These are phyloP conservation scores for Galaxea fascicularis DNA, from an alignment of 92 coral and sea anemone genomes.

Conservation along the genomic window DNA sequence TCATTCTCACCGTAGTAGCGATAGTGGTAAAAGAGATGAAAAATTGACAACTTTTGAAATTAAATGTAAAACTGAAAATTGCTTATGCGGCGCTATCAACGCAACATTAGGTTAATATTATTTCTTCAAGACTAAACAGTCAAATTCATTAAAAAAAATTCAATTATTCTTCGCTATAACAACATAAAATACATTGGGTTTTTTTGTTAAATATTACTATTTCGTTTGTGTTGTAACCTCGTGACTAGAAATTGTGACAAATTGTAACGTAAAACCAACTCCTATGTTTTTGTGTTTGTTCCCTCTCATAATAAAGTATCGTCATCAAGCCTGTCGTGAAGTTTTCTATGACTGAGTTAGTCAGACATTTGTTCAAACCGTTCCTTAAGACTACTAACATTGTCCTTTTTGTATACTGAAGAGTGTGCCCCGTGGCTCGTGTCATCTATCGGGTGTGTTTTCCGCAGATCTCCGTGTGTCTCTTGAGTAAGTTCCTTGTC, in stretches of 20 bases:
- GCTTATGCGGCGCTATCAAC: too few relatives aligned
- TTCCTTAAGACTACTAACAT: conserved; percentile 7
- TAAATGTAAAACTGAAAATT: too few relatives aligned
- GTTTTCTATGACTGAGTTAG: neutral
- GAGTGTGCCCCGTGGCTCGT: neutral
- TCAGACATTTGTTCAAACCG: conserved; percentile 19
- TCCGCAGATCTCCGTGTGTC: neutral
- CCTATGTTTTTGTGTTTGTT: neutral
- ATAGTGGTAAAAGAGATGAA: too few relatives aligned
- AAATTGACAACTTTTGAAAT: too few relatives aligned
- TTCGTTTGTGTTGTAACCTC: too few relatives aligned
- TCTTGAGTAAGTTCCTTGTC: neutral
- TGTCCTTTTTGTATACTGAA: neutral
- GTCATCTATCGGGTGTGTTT: neutral
- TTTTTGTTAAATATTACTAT: neutral
- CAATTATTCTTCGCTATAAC: neutral
- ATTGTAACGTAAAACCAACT: neutral
- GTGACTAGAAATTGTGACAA: neutral
- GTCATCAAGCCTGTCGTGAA: neutral
- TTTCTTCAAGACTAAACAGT: neutral
- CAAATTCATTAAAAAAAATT: neutral
- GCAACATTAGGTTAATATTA: neutral
- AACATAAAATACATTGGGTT: neutral
- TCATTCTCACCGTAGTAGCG: too few relatives aligned
- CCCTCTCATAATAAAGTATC: conserved; percentile 9